Evolutionary conservation across 2,113 vertebrate genomes (phyloP).

Genomic region (Cinclus cinclus): DNA sequence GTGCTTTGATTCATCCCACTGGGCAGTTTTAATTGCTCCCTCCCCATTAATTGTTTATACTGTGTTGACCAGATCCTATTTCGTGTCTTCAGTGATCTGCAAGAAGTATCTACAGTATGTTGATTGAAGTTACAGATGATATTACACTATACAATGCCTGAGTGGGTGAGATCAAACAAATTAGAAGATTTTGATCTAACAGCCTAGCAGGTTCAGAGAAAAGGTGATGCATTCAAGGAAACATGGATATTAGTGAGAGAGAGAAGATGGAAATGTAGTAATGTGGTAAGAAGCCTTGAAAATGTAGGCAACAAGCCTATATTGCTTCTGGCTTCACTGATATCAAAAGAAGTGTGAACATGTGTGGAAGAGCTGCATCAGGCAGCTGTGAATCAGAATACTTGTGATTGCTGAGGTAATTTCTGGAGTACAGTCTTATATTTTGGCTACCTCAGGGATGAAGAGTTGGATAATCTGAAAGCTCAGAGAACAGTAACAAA

Average conservation of each 20-base stretch:
- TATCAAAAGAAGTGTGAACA: neutral
- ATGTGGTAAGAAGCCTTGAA: neutral
- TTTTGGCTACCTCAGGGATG: neutral
- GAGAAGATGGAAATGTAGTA: neutral
- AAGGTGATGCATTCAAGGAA: neutral
- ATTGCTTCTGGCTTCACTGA: neutral
- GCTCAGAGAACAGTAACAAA: neutral
- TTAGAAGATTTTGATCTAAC: neutral
- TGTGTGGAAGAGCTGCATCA: neutral
- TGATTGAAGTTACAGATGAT: neutral
- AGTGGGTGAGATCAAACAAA: neutral
- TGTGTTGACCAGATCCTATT: neutral
- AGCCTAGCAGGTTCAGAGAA: neutral
- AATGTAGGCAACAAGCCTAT: neutral
- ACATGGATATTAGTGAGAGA: neutral
- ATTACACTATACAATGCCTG: neutral
- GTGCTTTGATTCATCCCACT: neutral
- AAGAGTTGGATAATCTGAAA: neutral
- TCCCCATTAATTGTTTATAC: slow-evolving; percentile 2
- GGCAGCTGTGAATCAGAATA: neutral
- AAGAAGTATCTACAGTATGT: neutral
- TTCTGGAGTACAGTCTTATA: neutral
- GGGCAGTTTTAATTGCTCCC: neutral
- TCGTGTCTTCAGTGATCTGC: neutral
- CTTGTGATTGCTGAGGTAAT: neutral